A percentile compares a stretch with the other conserved stretches of the same genome.
These are phyloP conservation scores for Machimus rusticus DNA, from an alignment of 2,888 invertebrate genomes.

Conservation along the genomic window DNA sequence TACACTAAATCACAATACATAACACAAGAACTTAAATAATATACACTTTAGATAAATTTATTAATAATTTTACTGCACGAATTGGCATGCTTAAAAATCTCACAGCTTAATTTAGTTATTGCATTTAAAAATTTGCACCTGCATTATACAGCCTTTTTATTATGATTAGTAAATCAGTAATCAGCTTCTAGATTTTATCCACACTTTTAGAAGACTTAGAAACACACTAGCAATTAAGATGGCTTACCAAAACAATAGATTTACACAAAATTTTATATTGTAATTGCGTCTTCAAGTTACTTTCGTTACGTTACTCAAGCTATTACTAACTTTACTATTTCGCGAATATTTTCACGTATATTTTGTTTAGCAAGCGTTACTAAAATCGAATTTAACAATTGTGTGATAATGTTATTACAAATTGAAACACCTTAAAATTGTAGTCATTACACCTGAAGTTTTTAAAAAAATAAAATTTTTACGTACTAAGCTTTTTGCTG, in stretches of 20 bases:
- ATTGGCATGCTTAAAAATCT: background rate
- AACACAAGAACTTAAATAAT: background rate
- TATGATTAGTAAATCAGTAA: background rate
- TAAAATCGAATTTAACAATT: background rate
- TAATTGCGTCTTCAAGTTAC: slow-evolving; percentile 35
- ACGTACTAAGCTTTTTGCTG: background rate
- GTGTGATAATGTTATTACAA: background rate
- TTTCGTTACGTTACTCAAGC: background rate
- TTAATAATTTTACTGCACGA: background rate
- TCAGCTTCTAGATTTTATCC: background rate
- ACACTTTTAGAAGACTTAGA: background rate
- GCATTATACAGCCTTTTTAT: background rate
- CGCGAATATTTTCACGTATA: background rate
- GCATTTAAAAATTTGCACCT: background rate
- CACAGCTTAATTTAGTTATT: background rate
- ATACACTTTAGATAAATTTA: background rate
- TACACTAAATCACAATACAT: background rate
- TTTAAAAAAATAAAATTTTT: background rate
- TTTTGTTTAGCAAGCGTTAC: background rate
- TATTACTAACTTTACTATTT: background rate
- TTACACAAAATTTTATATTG: background rate
- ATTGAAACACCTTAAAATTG: background rate
- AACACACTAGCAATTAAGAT: background rate
- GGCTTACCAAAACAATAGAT: background rate
- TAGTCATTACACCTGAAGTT: background rate